phyloP scores from a whole-genome alignment of 1,140 invertebrate species.

The Vollenhovia emeryi region DNA sequence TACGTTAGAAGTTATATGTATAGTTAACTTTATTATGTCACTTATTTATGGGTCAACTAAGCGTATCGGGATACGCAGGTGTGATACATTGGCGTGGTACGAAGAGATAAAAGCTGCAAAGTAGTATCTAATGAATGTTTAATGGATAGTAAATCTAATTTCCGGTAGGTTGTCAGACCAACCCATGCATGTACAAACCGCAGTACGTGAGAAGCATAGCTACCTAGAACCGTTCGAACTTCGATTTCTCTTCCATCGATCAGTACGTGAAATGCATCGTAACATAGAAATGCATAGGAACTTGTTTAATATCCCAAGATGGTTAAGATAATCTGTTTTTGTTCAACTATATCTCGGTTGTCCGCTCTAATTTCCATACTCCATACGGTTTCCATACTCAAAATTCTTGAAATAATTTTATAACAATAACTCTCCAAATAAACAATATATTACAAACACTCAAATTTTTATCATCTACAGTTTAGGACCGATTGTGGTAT shows the following conservation, averaged over 20 bases:
- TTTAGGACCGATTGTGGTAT: not conserved
- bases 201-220: conserved; percentile 31
- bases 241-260: conserved; percentile 23
- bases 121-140: conserved; percentile 31
- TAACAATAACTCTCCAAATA: too few species aligned
- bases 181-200: not conserved
- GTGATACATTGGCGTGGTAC: not conserved
- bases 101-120: conserved; percentile 3
- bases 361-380: not conserved
- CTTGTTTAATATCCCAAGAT: not conserved
- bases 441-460: not conserved
- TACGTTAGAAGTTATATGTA: not conserved
- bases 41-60: not conserved
- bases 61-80: not conserved
- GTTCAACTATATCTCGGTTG: not conserved
- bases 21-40: not conserved
- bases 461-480: not conserved
- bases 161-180: not conserved
- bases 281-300: conserved; percentile 2
- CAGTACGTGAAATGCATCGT: not conserved
- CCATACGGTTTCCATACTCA: not conserved
- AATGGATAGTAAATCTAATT: conserved; percentile 32
- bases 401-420: not conserved
- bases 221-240: not conserved
- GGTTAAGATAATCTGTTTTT: conserved; percentile 6